A percentile compares a stretch with the other conserved stretches of the same genome.
These are phyloP conservation scores for Pao palembangensis DNA, from an alignment of 2,113 vertebrate genomes.

Conservation along the genomic window DNA sequence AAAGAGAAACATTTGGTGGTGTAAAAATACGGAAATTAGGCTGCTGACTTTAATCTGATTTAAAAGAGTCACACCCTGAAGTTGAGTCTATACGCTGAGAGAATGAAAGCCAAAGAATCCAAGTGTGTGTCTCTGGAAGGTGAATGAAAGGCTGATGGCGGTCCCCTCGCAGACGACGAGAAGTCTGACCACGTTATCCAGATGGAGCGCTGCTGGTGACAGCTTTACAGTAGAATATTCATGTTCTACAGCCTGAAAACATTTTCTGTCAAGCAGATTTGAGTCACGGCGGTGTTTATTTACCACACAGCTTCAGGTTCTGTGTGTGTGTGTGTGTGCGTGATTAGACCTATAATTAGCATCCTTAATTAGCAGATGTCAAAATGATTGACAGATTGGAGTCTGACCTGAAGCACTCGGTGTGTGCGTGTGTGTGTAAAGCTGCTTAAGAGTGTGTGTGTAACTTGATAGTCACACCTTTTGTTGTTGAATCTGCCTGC, in stretches of 20 bases:
- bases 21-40: not conserved
- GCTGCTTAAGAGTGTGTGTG: constrained; percentile 2
- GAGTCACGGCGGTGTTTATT: not conserved
- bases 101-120: too few relatives aligned
- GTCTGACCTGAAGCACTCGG: constrained; percentile 22
- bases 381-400: constrained; percentile 51
- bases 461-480: not conserved
- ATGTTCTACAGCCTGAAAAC: too few relatives aligned
- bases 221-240: too few relatives aligned
- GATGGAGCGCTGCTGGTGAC: too few relatives aligned
- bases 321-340: constrained; percentile 13
- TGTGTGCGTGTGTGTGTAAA: not conserved
- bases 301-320: not conserved
- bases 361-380: constrained; percentile 45
- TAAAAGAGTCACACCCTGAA: too few relatives aligned
- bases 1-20: not conserved
- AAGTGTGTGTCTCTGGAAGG: too few relatives aligned
- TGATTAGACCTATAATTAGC: constrained; percentile 40
- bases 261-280: too few relatives aligned
- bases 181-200: too few relatives aligned
- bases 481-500: not conserved
- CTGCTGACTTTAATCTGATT: too few relatives aligned
- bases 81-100: too few relatives aligned
- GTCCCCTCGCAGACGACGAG: too few relatives aligned
- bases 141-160: too few relatives aligned